Evolutionary conservation across 2,797 vertebrate genomes (phyloP).

Genomic region (Trachops cirrhosus): DNA sequence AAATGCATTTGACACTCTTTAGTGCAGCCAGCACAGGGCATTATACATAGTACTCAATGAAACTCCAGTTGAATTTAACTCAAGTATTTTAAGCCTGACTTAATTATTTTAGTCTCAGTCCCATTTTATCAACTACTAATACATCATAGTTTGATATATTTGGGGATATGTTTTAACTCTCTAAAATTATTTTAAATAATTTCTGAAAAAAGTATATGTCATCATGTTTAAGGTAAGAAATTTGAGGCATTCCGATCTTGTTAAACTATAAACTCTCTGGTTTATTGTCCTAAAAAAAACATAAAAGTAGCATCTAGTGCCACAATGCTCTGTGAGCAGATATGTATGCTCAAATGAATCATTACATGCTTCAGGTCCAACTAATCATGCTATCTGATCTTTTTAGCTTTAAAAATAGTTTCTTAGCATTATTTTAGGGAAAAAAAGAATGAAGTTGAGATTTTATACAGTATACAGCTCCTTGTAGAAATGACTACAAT

Average conservation of each 20-base stretch:
- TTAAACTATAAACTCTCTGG: not conserved
- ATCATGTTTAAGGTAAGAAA: not conserved
- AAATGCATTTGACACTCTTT: not conserved
- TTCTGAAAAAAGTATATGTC: not conserved
- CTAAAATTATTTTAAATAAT: not conserved
- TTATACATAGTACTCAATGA: not conserved
- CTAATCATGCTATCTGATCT: not conserved
- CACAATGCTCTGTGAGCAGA: not conserved
- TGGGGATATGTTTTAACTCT: not conserved
- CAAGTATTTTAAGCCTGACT: not conserved
- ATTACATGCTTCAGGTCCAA: not conserved
- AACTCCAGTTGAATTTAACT: not conserved
- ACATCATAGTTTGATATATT: not conserved
- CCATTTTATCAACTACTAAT: not conserved
- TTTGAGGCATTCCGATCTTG: not conserved
- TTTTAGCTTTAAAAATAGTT: not conserved
- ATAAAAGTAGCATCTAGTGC: not conserved
- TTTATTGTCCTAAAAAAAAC: not conserved
- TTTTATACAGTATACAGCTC: not conserved
- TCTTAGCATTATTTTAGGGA: not conserved
- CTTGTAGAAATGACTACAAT: not conserved
- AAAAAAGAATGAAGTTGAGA: not conserved
- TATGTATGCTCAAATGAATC: not conserved
- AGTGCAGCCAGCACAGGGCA: not conserved
- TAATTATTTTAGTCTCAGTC: not conserved